phyloP scores from a whole-genome alignment of 2,888 invertebrate species.

The Isotomurus palustris region DNA sequence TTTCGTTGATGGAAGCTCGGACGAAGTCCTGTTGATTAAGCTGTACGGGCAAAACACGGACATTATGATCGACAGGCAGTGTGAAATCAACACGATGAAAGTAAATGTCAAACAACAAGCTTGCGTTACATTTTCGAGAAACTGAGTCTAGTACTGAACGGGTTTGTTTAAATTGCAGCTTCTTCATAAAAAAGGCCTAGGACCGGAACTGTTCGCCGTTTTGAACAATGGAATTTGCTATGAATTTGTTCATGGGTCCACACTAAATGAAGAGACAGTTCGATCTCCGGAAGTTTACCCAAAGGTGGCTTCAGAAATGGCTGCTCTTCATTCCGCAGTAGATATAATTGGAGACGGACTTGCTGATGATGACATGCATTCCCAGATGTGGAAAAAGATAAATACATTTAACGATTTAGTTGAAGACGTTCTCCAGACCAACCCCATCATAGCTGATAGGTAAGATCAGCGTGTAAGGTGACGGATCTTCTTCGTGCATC shows the following conservation, averaged over 20 bases:
- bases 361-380: conserved; percentile 50
- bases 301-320: conserved; percentile 76
- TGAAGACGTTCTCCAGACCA: conserved; percentile 59
- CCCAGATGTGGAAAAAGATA: conserved; percentile 62
- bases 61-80: conserved; percentile 79
- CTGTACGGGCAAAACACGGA: conserved; percentile 93
- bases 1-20: conserved; percentile 55
- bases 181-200: conserved; percentile 68
- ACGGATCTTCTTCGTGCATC: neutral
- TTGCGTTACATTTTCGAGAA: neutral
- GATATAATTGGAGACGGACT: conserved; percentile 13
- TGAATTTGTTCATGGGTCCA: conserved; percentile 76
- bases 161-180: conserved; percentile 49
- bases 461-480: neutral
- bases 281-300: conserved; percentile 63
- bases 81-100: conserved; percentile 61
- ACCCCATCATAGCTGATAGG: conserved; percentile 18
- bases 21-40: conserved; percentile 74
- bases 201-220: conserved; percentile 80
- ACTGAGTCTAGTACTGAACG: neutral
- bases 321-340: conserved; percentile 62
- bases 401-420: conserved; percentile 68
- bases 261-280: conserved; percentile 64
- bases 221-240: conserved; percentile 93
- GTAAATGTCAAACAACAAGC: conserved; percentile 14